A percentile compares a stretch with the other conserved stretches of the same genome.
Evolutionary conservation across 2,888 invertebrate genomes (phyloP).

Genomic region (Gonocerus acuteangulatus): DNA sequence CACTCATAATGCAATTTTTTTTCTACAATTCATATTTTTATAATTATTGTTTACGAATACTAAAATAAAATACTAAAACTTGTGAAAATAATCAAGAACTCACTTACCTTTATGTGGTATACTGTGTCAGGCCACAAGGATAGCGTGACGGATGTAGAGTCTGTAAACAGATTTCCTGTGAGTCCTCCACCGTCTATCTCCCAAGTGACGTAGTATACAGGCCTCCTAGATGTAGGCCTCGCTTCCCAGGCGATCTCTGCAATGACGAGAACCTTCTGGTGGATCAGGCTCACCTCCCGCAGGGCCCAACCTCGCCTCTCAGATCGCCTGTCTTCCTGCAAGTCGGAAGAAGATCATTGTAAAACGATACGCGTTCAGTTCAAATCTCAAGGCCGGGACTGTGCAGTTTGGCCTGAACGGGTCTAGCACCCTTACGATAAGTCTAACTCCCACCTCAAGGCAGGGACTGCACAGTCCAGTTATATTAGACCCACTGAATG

Average conservation of each 20-base stretch:
- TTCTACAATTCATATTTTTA: too few species aligned
- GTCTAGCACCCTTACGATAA: too few species aligned
- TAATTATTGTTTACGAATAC: too few species aligned
- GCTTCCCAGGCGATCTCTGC: slow-evolving; percentile 68
- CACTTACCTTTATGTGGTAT: slow-evolving; percentile 66
- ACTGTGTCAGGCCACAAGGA: slow-evolving; percentile 73
- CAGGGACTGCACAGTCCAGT: too few species aligned
- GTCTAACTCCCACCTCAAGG: too few species aligned
- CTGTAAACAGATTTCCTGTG: slow-evolving; percentile 73
- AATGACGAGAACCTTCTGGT: slow-evolving; percentile 57
- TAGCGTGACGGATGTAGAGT: slow-evolving; percentile 68
- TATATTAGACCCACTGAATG: too few species aligned
- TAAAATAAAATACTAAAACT: too few species aligned
- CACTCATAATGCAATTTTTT: too few species aligned
- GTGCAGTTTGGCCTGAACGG: too few species aligned
- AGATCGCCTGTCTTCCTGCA: slow-evolving; percentile 30
- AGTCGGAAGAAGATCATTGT: not conserved
- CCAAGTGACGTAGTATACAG: slow-evolving; percentile 71
- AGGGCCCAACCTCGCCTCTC: slow-evolving; percentile 50
- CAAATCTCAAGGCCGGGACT: too few species aligned
- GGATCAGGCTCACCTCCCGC: slow-evolving; percentile 61
- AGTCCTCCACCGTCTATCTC: slow-evolving; percentile 74
- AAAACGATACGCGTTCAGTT: too few species aligned
- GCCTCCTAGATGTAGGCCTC: slow-evolving; percentile 42
- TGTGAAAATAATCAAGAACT: too few species aligned